Conservation (phyloP, 1,140 invertebrate genomes). For the Calliphora vicina region DNA sequence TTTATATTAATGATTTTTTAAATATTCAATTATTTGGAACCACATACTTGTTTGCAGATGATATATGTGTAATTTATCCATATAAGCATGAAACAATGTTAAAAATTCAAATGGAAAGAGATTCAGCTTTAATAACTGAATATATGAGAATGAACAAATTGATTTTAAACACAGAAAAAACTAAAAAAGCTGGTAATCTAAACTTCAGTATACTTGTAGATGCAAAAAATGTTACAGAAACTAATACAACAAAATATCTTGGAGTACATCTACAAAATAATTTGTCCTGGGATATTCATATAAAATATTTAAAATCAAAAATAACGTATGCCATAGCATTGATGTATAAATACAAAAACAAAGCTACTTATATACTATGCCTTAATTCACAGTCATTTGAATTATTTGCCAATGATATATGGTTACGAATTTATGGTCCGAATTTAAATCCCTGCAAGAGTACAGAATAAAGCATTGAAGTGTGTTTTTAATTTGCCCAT, state of each 20-base stretch:
- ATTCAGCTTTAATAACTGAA: not conserved
- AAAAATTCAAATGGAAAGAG: not conserved
- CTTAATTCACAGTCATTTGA: no score
- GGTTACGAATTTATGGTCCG: no score
- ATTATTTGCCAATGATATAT: no score
- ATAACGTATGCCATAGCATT: not conserved
- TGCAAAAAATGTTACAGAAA: no score
- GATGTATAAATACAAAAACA: no score
- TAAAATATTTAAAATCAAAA: no score
- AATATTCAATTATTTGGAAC: not conserved
- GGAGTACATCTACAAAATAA: not conserved
- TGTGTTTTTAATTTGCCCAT: not conserved
- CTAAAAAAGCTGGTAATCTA: not conserved
- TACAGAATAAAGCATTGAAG: not conserved
- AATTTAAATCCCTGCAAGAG: no score
- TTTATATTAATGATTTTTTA: not conserved
- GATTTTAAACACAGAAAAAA: not conserved
- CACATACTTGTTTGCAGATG: not conserved
- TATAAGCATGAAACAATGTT: not conserved
- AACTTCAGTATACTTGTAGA: not conserved
- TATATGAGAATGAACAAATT: not conserved
- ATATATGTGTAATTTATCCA: not conserved
- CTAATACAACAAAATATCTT: not conserved
- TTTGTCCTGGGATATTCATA: no score
- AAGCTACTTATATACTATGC: no score